These are phyloP conservation scores for Anthopleura xanthogrammica DNA, from an alignment of 92 coral and sea anemone species.

Conservation along the genomic window DNA sequence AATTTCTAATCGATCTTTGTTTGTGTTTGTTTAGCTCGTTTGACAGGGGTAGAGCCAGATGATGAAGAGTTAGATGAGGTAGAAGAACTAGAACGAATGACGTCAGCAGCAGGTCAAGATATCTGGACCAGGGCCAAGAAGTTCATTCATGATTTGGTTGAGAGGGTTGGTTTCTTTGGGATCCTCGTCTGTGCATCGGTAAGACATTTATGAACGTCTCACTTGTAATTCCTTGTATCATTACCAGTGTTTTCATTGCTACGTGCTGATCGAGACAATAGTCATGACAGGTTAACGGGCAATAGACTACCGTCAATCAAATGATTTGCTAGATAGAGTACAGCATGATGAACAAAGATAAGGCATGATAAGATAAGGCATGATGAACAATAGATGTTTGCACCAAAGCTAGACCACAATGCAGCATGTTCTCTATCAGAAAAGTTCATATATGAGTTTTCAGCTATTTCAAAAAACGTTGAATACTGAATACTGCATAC, in stretches of 20 bases:
- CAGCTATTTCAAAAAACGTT: too few relatives aligned
- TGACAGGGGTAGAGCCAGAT: conserved; percentile 87
- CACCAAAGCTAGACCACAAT: too few relatives aligned
- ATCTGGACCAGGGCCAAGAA: conserved; percentile 94
- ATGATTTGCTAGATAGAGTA: too few relatives aligned
- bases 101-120: conserved; percentile 76
- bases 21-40: conserved; percentile 63
- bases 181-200: conserved; percentile 99
- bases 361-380: too few relatives aligned
- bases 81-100: conserved; percentile 80
- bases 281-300: too few relatives aligned
- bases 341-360: too few relatives aligned
- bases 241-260: neutral
- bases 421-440: too few relatives aligned
- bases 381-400: too few relatives aligned
- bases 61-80: conserved; percentile 95
- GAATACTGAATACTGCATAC: too few relatives aligned
- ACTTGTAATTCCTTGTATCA: neutral
- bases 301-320: too few relatives aligned
- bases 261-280: too few relatives aligned
- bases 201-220: conserved; percentile 3
- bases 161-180: conserved; percentile 96
- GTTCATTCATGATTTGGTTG: conserved; percentile 83
- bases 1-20: neutral
- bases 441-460: too few relatives aligned